phyloP scores from a whole-genome alignment of 2,113 vertebrate genomes.

The Podarcis cretensis region DNA sequence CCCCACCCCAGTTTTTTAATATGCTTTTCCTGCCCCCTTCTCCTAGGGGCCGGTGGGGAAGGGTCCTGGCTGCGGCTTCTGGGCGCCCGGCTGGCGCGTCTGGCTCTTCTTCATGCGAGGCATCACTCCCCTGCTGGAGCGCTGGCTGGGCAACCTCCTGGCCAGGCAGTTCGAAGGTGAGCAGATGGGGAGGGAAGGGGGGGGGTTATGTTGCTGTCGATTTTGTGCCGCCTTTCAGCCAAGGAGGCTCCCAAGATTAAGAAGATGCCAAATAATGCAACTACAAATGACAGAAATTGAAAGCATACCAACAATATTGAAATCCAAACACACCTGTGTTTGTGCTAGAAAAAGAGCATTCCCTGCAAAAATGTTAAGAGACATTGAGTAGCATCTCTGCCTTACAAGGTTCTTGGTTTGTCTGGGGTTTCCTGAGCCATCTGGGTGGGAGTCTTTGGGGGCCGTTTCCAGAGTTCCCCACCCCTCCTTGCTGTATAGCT shows the following conservation, averaged over 20 bases:
- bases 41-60: conserved; percentile 96
- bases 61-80: conserved; percentile 98
- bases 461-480: not conserved
- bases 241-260: no score
- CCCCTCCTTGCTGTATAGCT: not conserved
- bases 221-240: no score
- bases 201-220: no score
- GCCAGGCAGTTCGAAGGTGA: conserved; percentile 99
- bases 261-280: no score
- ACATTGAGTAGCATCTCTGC: no score
- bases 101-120: conserved; percentile 99
- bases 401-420: no score
- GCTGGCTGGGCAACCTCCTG: conserved; percentile 97
- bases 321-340: no score
- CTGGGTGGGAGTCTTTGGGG: not conserved
- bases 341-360: no score
- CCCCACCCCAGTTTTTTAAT: no score
- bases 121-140: conserved; percentile 95
- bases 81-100: conserved; percentile 98
- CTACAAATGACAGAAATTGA: not conserved
- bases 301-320: not conserved
- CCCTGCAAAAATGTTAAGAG: no score
- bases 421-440: not conserved
- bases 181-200: conserved; percentile 6
- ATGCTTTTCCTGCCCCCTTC: not conserved